These are phyloP conservation scores for Acyrthosiphon pisum DNA, from an alignment of 1,140 invertebrate species.

Conservation along the genomic window DNA sequence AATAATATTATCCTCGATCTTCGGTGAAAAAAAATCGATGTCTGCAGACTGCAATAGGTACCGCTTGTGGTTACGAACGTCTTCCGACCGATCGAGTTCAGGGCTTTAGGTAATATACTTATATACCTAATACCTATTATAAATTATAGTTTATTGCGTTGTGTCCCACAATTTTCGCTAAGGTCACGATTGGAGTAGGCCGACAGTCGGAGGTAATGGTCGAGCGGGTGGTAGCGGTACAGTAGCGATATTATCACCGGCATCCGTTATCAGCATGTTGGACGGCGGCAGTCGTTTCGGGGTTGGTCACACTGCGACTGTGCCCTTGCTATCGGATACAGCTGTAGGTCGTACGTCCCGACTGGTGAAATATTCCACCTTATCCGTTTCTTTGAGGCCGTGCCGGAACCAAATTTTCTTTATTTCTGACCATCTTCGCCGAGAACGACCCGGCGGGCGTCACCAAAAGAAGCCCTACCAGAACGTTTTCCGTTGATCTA, in stretches of 20 bases:
- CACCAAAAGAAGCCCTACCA: neutral
- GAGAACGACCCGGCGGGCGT: neutral
- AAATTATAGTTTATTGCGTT: neutral
- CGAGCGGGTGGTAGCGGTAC: too few species aligned
- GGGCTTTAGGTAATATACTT: too few species aligned
- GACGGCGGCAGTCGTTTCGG: neutral
- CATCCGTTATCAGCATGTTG: neutral
- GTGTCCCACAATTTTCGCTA: neutral
- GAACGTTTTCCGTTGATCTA: neutral
- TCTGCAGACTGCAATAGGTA: too few species aligned
- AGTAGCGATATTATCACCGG: neutral
- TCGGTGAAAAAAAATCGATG: neutral
- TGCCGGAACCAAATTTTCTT: neutral
- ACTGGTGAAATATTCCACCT: neutral
- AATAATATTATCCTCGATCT: too few species aligned
- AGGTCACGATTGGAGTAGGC: neutral
- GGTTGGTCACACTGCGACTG: slow-evolving; percentile 1
- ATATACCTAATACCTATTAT: neutral
- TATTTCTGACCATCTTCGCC: neutral
- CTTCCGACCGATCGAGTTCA: neutral
- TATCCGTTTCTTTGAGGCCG: neutral
- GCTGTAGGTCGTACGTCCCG: slow-evolving; percentile 35
- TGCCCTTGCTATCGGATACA: slow-evolving; percentile 44
- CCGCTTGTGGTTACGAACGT: neutral
- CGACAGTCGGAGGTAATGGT: neutral